Evolutionary conservation across 30 jellyfish, hydroid and myxozoan species (phyloP).

Genomic region (Aurelia aurita complex sp. Pacific): DNA sequence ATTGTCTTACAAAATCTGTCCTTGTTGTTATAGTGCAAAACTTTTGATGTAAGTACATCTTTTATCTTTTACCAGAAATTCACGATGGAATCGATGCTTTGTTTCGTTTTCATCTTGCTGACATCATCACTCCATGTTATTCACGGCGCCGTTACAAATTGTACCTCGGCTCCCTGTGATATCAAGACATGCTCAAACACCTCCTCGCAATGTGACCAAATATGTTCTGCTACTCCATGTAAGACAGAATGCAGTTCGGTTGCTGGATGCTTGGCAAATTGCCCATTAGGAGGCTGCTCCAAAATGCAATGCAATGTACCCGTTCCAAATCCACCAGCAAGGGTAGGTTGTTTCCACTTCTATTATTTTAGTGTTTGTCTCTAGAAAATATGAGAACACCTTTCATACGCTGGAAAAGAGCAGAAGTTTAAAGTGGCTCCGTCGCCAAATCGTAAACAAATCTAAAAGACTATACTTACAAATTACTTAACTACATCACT

Average conservation of each 20-base stretch:
- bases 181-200: constrained; percentile 4
- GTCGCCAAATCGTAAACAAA: no score
- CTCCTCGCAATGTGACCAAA: not conserved
- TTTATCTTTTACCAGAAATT: no score
- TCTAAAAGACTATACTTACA: no score
- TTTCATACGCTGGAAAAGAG: no score
- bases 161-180: constrained; percentile 27
- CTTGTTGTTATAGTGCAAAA: no score
- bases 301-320: not conserved
- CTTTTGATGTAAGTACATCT: no score
- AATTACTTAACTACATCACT: no score
- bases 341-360: not conserved
- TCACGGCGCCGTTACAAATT: not conserved
- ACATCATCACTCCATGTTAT: not conserved
- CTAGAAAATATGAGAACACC: not conserved
- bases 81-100: no score
- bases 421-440: no score
- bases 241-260: constrained; percentile 1
- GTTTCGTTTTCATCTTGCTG: no score
- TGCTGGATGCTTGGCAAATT: not conserved
- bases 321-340: not conserved
- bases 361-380: not conserved
- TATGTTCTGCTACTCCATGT: constrained; percentile 12
- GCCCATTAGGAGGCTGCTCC: constrained; percentile 26
- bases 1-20: no score